phyloP scores from a whole-genome alignment of 2,113 vertebrate species.

The sheep (Ovis aries) region ARS-UI_Ramb_v3.0 NC_056054.1:263605501-263606000 shows the following conservation, averaged over 20 bases:
- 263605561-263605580: background rate
- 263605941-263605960: background rate
- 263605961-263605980: background rate
- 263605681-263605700: rapidly evolving
- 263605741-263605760: rapidly evolving
- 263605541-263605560: background rate
- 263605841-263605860: rapidly evolving
- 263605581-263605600: background rate
- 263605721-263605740: rapidly evolving
- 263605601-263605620: rapidly evolving
- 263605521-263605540: rapidly evolving
- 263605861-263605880: rapidly evolving
- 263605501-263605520: rapidly evolving
- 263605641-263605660: rapidly evolving
- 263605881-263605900: background rate
- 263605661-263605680: rapidly evolving
- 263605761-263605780: rapidly evolving
- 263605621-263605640: rapidly evolving
- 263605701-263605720: background rate
- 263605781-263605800: rapidly evolving
- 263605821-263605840: background rate
- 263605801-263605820: rapidly evolving
- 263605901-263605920: rapidly evolving
- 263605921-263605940: background rate
- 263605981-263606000: rapidly evolving